Evolutionary conservation across 2,888 invertebrate genomes (phyloP).

Genomic region (Drosophila greeni): DNA sequence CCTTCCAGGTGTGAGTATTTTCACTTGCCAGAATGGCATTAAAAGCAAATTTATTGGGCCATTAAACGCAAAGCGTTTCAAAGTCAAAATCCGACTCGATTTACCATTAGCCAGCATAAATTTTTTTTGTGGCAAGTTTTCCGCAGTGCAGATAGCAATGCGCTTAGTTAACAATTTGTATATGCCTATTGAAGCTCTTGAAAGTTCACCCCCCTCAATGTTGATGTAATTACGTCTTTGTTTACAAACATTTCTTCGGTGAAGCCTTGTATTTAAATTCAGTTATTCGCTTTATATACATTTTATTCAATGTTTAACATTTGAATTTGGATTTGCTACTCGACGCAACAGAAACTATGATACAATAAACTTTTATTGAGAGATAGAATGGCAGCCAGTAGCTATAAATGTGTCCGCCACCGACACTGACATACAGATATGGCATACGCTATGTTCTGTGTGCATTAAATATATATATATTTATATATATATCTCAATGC

Average conservation of each 20-base stretch:
- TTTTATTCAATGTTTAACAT: constrained; percentile 18
- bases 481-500: constrained; percentile 18
- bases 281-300: constrained; percentile 1
- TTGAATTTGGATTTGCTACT: constrained; percentile 7
- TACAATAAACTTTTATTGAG: constrained; percentile 39
- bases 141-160: constrained; percentile 5
- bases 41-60: constrained; percentile 14
- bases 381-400: constrained; percentile 28
- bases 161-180: constrained; percentile 11
- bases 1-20: neutral
- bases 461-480: neutral
- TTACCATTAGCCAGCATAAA: constrained; percentile 8
- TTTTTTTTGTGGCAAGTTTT: constrained; percentile 1
- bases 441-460: constrained; percentile 14
- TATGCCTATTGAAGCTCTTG: constrained; percentile 6
- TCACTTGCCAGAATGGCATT: neutral
- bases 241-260: constrained; percentile 5
- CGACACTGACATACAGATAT: constrained; percentile 29
- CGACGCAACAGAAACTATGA: constrained; percentile 12
- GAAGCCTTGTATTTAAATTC: constrained; percentile 1
- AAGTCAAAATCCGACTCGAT: constrained; percentile 29
- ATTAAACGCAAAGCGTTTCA: constrained; percentile 20
- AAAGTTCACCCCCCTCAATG: neutral
- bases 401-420: constrained; percentile 29
- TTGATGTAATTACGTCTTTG: constrained; percentile 13